These are phyloP conservation scores for Aegypius monachus DNA, from an alignment of 2,113 vertebrate genomes.

Conservation along the genomic window DNA sequence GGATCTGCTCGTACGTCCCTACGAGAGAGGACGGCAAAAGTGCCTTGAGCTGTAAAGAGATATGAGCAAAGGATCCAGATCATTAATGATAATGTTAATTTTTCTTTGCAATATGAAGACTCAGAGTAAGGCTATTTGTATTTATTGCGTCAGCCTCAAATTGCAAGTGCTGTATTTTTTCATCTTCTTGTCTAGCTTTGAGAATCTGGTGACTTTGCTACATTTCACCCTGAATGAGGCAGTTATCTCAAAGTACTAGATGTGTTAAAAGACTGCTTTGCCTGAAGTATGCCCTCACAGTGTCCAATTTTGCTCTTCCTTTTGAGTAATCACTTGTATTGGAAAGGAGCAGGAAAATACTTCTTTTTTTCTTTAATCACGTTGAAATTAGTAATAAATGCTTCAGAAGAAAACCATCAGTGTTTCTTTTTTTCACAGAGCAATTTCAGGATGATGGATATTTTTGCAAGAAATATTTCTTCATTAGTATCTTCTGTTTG, in stretches of 20 bases:
- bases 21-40: background rate
- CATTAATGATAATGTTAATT: background rate
- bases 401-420: background rate
- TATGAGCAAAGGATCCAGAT: background rate
- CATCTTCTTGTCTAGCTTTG: background rate
- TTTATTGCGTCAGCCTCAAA: background rate
- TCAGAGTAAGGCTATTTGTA: background rate
- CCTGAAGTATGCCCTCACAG: background rate
- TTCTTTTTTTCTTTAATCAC: background rate
- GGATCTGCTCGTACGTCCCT: background rate
- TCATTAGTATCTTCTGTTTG: background rate
- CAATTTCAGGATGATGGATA: background rate
- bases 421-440: background rate
- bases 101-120: background rate
- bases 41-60: background rate
- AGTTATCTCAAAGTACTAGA: background rate
- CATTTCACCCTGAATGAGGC: background rate
- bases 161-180: background rate
- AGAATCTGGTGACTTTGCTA: background rate
- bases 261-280: background rate
- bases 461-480: slow-evolving; percentile 3
- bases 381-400: background rate
- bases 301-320: background rate
- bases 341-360: background rate
- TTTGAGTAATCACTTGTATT: background rate